Evolutionary conservation across 2,888 invertebrate species (phyloP).

Genomic region (Cryptops parisi): DNA sequence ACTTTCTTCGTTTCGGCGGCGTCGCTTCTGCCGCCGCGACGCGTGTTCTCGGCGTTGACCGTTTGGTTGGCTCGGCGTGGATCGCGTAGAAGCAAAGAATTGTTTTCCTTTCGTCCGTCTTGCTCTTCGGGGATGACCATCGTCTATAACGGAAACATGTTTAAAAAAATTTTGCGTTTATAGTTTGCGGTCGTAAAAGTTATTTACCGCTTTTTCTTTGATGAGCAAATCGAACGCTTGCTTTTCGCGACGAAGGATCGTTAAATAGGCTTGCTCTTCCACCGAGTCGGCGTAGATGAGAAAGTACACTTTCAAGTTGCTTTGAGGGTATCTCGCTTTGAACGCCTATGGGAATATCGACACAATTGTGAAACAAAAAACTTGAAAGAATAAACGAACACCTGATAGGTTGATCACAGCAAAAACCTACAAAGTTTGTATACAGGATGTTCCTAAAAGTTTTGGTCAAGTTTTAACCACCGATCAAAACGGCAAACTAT

Average conservation of each 20-base stretch:
- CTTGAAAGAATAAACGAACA: conserved; percentile 20
- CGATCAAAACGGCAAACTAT: too few relatives aligned
- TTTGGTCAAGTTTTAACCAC: too few relatives aligned
- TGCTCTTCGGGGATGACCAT: conserved; percentile 80
- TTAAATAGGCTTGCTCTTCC: conserved; percentile 93
- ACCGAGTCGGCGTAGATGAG: conserved; percentile 81
- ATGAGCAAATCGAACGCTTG: conserved; percentile 87
- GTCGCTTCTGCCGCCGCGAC: conserved; percentile 41
- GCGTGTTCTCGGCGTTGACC: conserved; percentile 37
- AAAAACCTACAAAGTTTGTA: too few relatives aligned
- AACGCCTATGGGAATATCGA: conserved; percentile 39
- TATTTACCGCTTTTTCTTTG: conserved; percentile 69
- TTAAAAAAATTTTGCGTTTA: not conserved
- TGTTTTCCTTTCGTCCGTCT: conserved; percentile 61
- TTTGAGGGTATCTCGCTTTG: conserved; percentile 38
- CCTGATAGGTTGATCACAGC: conserved; percentile 4
- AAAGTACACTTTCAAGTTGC: conserved; percentile 62
- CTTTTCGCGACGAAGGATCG: conserved; percentile 77
- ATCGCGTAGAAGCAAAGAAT: conserved; percentile 31
- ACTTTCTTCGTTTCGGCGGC: conserved; percentile 29
- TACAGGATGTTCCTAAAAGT: too few relatives aligned
- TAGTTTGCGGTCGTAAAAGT: too few relatives aligned
- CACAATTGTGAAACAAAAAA: not conserved
- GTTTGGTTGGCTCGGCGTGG: conserved; percentile 29
- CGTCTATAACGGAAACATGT: conserved; percentile 39